phyloP scores from a whole-genome alignment of 2,888 invertebrate species.

The Onchidella celtica region DNA sequence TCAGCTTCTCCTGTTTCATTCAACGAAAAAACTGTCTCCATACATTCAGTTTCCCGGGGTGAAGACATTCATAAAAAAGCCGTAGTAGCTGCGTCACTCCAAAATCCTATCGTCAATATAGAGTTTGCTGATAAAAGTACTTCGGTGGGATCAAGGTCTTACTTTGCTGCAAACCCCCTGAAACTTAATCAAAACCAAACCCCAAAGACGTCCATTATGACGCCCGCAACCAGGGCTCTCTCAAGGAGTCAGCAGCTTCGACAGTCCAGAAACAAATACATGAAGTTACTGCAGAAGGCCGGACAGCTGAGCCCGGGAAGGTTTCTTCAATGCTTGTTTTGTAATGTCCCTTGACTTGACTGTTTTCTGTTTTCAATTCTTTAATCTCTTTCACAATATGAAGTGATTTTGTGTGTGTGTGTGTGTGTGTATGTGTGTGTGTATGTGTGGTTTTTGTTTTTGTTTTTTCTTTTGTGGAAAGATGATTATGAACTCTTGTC shows the following conservation, averaged over 20 bases:
- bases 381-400: background rate
- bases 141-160: conserved; percentile 4
- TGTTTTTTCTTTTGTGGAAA: too few relatives aligned
- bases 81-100: background rate
- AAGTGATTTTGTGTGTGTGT: background rate
- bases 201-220: conserved; percentile 43
- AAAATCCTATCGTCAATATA: conserved; percentile 36
- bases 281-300: conserved; percentile 44
- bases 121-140: conserved; percentile 46
- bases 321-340: background rate
- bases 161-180: conserved; percentile 33
- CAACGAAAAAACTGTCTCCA: background rate
- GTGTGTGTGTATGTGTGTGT: too few relatives aligned
- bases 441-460: too few relatives aligned
- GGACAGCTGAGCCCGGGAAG: conserved; percentile 44
- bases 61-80: too few relatives aligned
- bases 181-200: conserved; percentile 13
- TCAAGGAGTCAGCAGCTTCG: conserved; percentile 54
- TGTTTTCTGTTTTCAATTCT: background rate
- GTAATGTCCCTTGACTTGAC: background rate
- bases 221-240: conserved; percentile 47
- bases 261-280: conserved; percentile 55
- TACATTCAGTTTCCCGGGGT: background rate
- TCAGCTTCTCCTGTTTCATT: conserved; percentile 2
- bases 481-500: too few relatives aligned